phyloP scores from a whole-genome alignment of 2,113 vertebrate genomes.

The Heterotis niloticus region DNA sequence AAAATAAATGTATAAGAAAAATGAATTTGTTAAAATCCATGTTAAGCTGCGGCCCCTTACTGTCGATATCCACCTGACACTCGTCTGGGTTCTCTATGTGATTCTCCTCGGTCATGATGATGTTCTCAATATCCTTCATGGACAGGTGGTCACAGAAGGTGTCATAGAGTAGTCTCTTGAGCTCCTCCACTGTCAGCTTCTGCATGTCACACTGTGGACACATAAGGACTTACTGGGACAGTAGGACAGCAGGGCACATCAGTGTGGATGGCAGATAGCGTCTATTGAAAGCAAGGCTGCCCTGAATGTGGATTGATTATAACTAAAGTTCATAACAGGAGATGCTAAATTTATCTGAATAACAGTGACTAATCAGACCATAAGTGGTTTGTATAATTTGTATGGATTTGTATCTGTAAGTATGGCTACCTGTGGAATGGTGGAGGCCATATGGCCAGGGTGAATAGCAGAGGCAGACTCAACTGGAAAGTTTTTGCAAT shows the following conservation, averaged over 20 bases:
- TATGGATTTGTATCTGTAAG: too few species aligned
- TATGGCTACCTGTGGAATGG: too few species aligned
- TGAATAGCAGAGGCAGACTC: too few species aligned
- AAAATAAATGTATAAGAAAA: not conserved
- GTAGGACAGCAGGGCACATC: not conserved
- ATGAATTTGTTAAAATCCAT: not conserved
- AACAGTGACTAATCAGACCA: too few species aligned
- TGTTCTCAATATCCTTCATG: slow-evolving; percentile 99
- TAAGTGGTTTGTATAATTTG: too few species aligned
- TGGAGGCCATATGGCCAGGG: too few species aligned
- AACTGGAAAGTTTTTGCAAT: too few species aligned
- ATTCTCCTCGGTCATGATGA: slow-evolving; percentile 98
- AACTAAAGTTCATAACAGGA: too few species aligned
- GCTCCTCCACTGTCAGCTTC: slow-evolving; percentile 93
- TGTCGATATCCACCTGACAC: slow-evolving; percentile 92
- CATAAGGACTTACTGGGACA: not conserved
- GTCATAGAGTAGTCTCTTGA: slow-evolving; percentile 92
- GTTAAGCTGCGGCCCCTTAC: slow-evolving; percentile 65
- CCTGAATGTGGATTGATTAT: too few species aligned
- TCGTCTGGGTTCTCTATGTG: slow-evolving; percentile 83
- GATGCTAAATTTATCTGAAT: too few species aligned
- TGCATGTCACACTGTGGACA: slow-evolving; percentile 90
- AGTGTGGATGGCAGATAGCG: not conserved
- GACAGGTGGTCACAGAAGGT: slow-evolving; percentile 97
- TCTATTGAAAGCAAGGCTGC: too few species aligned